phyloP scores from a whole-genome alignment of 2,797 vertebrate genomes.

The Sciurus carolinensis region DNA sequence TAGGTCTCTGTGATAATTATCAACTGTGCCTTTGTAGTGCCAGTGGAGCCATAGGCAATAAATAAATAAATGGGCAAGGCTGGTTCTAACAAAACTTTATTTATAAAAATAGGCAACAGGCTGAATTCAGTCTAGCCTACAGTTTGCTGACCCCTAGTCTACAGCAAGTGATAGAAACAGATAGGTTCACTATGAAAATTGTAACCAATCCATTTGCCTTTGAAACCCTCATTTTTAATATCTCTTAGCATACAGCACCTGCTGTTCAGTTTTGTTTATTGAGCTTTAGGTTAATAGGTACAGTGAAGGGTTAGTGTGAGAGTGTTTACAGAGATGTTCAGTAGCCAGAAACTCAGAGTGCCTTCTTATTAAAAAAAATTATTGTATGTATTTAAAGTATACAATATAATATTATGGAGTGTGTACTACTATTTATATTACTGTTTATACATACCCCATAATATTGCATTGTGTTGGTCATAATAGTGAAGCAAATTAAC shows the following conservation, averaged over 20 bases:
- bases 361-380: not conserved
- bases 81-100: slow-evolving; percentile 4
- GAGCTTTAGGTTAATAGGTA: not conserved
- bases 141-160: slow-evolving; percentile 36
- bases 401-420: not conserved
- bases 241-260: not conserved
- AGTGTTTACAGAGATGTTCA: not conserved
- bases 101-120: not conserved
- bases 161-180: slow-evolving; percentile 24
- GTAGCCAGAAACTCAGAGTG: not conserved
- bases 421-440: no score
- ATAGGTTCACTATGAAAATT: slow-evolving; percentile 22
- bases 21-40: not conserved
- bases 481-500: not conserved
- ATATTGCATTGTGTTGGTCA: not conserved
- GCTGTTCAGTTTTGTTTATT: slow-evolving; percentile 5
- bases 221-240: slow-evolving; percentile 50
- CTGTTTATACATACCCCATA: no score
- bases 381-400: not conserved
- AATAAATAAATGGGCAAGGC: not conserved
- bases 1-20: not conserved
- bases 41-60: not conserved
- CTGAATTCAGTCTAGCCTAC: not conserved
- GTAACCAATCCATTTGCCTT: not conserved
- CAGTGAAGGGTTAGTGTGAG: not conserved